Evolutionary conservation across 2,888 invertebrate species (phyloP), one percentile per base, ranked within the genome.

Genomic region (Herminia tarsipennalis): DNA sequence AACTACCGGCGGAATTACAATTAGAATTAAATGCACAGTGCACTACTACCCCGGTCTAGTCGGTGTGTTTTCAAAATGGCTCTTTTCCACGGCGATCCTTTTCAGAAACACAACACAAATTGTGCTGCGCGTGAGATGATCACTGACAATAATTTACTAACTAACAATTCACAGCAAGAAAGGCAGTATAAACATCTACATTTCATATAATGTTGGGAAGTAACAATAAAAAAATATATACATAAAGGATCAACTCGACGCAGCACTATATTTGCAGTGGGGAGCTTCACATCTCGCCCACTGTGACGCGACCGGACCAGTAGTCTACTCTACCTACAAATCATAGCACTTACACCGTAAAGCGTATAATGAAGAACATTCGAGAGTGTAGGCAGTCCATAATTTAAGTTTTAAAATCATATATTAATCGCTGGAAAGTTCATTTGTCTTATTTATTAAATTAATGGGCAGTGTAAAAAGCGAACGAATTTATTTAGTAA

Each of bases 1-100:
- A 74, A 59, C 81, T 81, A 83, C 77, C 71, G 77, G 78, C 78
- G 79, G 81, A 78, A 81, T 79, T 69, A 78, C 73, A 73, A 73
- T 72, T 70, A 68, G 71, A 66, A 73, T 73, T 86, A 88, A 88
- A 87, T 87, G 88, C 86, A 84, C 81, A 83, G 86, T 83, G 84
- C 79, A 86, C 85, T 81, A 83, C 84, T 84, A 68, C 82, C 76
- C 77, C 72, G 84, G 81, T 59, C 67, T 74, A 78, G 92, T 94
- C 95, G 95, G 95, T 95, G 96, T 96, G 95, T 95, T 95, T 95
- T 94, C 94, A 94, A 94, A 95, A 94, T 95, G 95, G 95, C 95
- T 95, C 95, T 95, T 96, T 96, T 95, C 95, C 95, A 88, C 93
- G 86, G 86, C 86, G 90, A 92, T 94, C 93, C 94, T 95, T 94